phyloP scores from a whole-genome alignment of 1,140 invertebrate species.

The Lepidostoma basale region DNA sequence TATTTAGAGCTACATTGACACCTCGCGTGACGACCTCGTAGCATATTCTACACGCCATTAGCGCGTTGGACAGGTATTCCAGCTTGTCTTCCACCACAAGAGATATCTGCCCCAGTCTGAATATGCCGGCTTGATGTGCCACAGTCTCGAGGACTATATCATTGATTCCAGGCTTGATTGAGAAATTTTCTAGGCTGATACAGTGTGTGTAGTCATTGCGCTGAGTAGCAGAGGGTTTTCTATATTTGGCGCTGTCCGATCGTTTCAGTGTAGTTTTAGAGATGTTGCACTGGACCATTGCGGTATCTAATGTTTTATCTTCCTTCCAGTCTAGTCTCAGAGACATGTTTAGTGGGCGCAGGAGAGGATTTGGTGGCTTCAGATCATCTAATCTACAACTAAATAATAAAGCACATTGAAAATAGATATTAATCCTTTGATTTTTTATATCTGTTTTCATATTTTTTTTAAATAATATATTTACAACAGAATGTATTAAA shows the following conservation, averaged over 20 bases:
- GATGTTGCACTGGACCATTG: conserved; percentile 67
- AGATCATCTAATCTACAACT: conserved; percentile 65
- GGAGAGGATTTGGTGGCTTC: conserved; percentile 63
- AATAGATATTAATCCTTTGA: no score
- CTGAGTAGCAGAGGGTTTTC: conserved; percentile 60
- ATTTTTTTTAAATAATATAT: neutral
- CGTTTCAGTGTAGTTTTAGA: conserved; percentile 63
- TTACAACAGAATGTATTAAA: neutral
- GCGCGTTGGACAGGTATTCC: conserved; percentile 67
- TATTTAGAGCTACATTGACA: conserved; percentile 58
- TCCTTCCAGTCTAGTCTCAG: conserved; percentile 79
- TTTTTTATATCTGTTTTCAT: conserved; percentile 1
- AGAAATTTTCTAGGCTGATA: conserved; percentile 61
- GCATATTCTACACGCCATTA: conserved; percentile 53
- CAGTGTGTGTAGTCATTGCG: conserved; percentile 69
- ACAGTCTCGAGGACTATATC: conserved; percentile 67
- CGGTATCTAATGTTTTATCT: conserved; percentile 74
- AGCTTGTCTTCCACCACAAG: conserved; percentile 65
- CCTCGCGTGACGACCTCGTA: conserved; percentile 57
- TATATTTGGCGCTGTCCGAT: conserved; percentile 65
- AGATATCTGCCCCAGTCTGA: conserved; percentile 66
- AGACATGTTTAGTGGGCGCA: conserved; percentile 69
- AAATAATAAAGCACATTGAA: conserved; percentile 24
- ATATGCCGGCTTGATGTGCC: conserved; percentile 65
- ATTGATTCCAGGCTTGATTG: conserved; percentile 74